These are phyloP conservation scores for Virgularia gustaviana DNA, from an alignment of 92 coral and sea anemone genomes.

Conservation along the genomic window DNA sequence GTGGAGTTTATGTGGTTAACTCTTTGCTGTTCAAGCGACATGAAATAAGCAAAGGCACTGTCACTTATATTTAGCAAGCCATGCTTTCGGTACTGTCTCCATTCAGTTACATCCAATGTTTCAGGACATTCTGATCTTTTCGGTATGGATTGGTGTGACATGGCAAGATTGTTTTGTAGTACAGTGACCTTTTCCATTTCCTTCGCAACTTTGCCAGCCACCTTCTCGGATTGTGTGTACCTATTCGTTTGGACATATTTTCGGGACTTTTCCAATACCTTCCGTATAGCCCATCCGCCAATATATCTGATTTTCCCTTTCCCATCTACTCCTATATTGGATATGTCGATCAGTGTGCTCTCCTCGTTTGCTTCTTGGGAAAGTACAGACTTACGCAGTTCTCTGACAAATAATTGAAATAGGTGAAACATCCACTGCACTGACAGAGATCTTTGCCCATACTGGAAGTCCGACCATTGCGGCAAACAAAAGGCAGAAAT, in stretches of 20 bases:
- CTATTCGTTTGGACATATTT: not conserved
- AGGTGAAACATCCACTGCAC: not conserved
- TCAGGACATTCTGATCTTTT: not conserved
- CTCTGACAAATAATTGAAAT: not conserved
- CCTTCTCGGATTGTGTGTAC: not conserved
- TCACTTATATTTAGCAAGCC: not conserved
- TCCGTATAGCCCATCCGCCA: not conserved
- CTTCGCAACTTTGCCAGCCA: not conserved
- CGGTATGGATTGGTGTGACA: not conserved
- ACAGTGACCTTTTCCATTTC: not conserved
- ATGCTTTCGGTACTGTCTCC: not conserved
- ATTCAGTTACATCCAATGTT: not conserved
- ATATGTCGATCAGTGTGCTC: not conserved
- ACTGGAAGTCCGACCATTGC: not conserved
- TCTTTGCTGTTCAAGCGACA: conserved; percentile 1
- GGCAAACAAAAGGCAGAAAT: not conserved
- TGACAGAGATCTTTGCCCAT: conserved; percentile 4
- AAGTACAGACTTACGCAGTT: not conserved
- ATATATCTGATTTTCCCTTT: not conserved
- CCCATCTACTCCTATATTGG: not conserved
- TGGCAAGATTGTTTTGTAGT: not conserved
- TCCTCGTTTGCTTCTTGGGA: not conserved
- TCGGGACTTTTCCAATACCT: not conserved
- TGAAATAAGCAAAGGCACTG: not conserved
- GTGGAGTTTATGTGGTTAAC: not conserved